phyloP scores from a whole-genome alignment of 2,113 vertebrate genomes.

The Kobus ellipsiprymnus region DNA sequence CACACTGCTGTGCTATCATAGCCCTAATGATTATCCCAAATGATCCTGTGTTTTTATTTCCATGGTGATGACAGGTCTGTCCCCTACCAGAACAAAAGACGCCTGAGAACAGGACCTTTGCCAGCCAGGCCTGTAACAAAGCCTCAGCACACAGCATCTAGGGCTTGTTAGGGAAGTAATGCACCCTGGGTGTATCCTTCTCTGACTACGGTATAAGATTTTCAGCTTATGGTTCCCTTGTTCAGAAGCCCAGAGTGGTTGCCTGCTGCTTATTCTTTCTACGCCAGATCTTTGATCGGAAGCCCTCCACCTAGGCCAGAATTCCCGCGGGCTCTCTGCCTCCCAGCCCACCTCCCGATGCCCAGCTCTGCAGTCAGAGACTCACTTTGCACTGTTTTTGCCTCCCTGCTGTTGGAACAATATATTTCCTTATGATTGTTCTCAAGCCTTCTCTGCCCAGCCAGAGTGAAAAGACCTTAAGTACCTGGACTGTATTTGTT shows the following conservation, averaged over 20 bases:
- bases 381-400: background rate
- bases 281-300: background rate
- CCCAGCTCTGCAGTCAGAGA: rapidly evolving
- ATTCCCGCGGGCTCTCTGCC: background rate
- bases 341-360: background rate
- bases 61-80: rapidly evolving
- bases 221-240: background rate
- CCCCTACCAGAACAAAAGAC: background rate
- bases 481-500: background rate
- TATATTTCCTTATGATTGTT: background rate
- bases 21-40: rapidly evolving
- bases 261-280: background rate
- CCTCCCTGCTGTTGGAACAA: background rate
- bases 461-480: background rate
- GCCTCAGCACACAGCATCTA: rapidly evolving
- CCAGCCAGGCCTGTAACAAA: too few relatives aligned
- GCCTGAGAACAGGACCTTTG: background rate
- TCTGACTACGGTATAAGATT: rapidly evolving
- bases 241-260: background rate
- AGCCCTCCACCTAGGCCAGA: background rate
- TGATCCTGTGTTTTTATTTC: background rate
- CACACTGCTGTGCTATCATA: rapidly evolving
- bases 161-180: rapidly evolving
- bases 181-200: too few relatives aligned
- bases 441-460: background rate